Conservation (phyloP, 2,797 vertebrate species). For the Eutrigla gurnardus region DNA sequence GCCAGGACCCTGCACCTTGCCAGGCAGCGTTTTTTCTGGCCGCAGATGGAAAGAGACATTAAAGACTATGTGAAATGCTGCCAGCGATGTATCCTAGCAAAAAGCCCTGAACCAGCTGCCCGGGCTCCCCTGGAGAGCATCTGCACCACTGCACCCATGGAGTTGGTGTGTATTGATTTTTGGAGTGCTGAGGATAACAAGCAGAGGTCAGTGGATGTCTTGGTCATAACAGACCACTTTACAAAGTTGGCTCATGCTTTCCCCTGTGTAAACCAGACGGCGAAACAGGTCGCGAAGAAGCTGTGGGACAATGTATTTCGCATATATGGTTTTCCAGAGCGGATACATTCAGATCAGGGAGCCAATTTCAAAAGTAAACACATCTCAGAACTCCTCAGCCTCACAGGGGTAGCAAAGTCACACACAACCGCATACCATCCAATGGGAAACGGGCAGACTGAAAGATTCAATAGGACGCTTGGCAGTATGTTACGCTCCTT, state of each 20-base stretch:
- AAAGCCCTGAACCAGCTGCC: slow-evolving; percentile 1
- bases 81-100: not conserved
- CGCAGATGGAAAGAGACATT: not conserved
- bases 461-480: not conserved
- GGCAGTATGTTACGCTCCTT: not conserved
- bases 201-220: not conserved
- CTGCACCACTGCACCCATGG: not conserved
- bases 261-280: not conserved
- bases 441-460: not conserved
- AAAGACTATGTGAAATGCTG: slow-evolving; percentile 1
- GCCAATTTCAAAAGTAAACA: slow-evolving; percentile 4
- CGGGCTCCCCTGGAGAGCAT: not conserved
- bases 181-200: not conserved
- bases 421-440: not conserved
- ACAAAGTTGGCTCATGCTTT: not conserved
- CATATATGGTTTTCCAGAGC: not conserved
- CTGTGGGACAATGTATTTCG: not conserved
- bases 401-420: not conserved
- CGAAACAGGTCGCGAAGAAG: not conserved
- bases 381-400: not conserved
- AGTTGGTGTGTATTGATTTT: not conserved
- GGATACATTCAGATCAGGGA: not conserved
- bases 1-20: not conserved
- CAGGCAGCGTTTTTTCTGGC: not conserved
- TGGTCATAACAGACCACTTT: not conserved